These are phyloP conservation scores for Pollenia angustigena DNA, from an alignment of 2,888 invertebrate species.

Conservation along the genomic window DNA sequence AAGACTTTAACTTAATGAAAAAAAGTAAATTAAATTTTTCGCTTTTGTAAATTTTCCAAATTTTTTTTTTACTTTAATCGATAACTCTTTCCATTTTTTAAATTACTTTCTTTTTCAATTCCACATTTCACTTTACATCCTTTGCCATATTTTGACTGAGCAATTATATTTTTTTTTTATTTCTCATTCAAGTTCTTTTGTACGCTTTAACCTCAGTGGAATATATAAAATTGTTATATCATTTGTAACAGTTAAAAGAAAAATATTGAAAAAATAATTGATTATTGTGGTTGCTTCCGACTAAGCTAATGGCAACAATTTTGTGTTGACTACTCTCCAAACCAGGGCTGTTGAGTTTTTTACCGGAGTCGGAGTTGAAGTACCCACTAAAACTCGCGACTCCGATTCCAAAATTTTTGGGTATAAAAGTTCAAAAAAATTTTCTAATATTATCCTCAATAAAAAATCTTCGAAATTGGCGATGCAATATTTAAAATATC, in stretches of 20 bases:
- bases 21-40: neutral
- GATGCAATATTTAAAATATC: no score
- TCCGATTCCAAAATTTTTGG: neutral
- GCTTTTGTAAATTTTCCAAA: neutral
- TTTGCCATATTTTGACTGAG: neutral
- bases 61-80: slow-evolving; percentile 28
- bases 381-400: no score
- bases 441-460: no score
- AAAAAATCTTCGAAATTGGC: no score
- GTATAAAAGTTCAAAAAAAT: no score
- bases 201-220: neutral
- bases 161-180: slow-evolving; percentile 8
- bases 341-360: no score
- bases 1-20: no score
- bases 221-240: neutral
- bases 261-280: neutral
- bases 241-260: neutral
- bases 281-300: no score
- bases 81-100: slow-evolving; percentile 25
- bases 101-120: slow-evolving; percentile 18
- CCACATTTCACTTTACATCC: neutral
- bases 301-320: no score
- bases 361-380: no score
- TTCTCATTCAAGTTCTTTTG: slow-evolving; percentile 8
- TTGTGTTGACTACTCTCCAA: no score